A percentile compares a stretch with the other conserved stretches of the same genome.
These are phyloP conservation scores for Heterohyrax brucei DNA, from an alignment of 2,797 vertebrate species.

Conservation along the genomic window DNA sequence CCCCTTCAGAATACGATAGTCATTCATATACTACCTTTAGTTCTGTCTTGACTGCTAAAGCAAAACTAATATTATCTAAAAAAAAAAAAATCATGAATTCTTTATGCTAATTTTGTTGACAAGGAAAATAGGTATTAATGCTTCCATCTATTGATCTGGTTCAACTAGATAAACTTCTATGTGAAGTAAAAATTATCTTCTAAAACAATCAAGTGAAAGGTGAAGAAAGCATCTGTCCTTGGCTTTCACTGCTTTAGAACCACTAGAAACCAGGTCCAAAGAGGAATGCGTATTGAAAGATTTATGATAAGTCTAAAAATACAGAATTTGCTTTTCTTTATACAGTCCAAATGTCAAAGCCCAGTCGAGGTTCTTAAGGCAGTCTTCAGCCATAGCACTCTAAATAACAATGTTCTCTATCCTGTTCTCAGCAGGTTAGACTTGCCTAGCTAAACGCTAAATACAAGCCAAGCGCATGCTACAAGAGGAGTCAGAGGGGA, in stretches of 20 bases:
- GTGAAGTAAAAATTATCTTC: conserved; percentile 53
- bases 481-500: conserved; percentile 64
- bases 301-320: conserved; percentile 13
- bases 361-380: background rate
- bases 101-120: conserved; percentile 18
- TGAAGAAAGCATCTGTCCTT: conserved; percentile 53
- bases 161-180: conserved; percentile 32
- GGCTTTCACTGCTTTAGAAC: conserved; percentile 12
- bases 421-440: conserved; percentile 44
- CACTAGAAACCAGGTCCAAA: conserved; percentile 39
- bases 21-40: background rate
- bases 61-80: conserved; percentile 34
- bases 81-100: background rate
- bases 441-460: conserved; percentile 63
- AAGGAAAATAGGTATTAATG: conserved; percentile 52
- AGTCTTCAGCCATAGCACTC: conserved; percentile 22
- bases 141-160: conserved; percentile 30
- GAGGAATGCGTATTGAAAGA: background rate
- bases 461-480: conserved; percentile 40
- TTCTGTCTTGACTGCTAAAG: conserved; percentile 24
- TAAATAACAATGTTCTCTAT: conserved; percentile 47
- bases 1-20: background rate
- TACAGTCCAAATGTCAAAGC: conserved; percentile 56
- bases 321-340: conserved; percentile 54
- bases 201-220: conserved; percentile 8